Percentiles rank a stretch among this genome's conserved stretches.
These are phyloP conservation scores for Aelia acuminata DNA, from an alignment of 2,888 invertebrate species.

Conservation along the genomic window DNA sequence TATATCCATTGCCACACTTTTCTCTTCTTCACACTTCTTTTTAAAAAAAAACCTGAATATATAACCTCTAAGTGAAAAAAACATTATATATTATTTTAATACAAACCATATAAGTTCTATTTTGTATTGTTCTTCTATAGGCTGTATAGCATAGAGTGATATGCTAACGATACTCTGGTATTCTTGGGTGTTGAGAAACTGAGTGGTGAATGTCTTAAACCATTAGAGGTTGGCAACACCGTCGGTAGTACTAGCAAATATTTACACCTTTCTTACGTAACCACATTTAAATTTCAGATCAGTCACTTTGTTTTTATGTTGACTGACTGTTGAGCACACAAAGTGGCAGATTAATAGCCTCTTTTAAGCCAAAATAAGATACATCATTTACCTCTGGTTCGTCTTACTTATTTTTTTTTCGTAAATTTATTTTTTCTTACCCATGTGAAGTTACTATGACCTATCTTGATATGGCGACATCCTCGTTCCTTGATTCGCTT, in stretches of 20 bases:
- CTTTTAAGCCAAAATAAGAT: not conserved
- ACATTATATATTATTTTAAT: too few species aligned
- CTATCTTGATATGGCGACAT: not conserved
- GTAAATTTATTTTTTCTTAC: not conserved
- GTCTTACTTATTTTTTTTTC: not conserved
- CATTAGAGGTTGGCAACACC: not conserved
- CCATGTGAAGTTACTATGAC: not conserved
- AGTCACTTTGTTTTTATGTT: not conserved
- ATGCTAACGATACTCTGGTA: too few species aligned
- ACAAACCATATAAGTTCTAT: too few species aligned
- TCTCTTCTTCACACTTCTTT: too few species aligned
- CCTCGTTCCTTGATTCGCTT: not conserved
- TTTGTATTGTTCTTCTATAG: too few species aligned
- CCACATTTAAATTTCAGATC: conserved; percentile 20
- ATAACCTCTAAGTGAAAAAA: too few species aligned
- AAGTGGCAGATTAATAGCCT: not conserved
- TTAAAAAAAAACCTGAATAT: too few species aligned
- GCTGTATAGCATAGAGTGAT: too few species aligned
- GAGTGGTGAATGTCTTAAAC: not conserved
- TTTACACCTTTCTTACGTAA: conserved; percentile 10
- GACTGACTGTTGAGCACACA: not conserved
- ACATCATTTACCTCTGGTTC: not conserved
- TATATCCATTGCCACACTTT: too few species aligned
- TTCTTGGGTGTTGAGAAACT: not conserved
- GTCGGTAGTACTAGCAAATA: not conserved